Percentiles rank a stretch among this genome's conserved stretches.
Evolutionary conservation across 2,113 vertebrate genomes (phyloP).

Genomic region (Forbesichthys papilliferus): DNA sequence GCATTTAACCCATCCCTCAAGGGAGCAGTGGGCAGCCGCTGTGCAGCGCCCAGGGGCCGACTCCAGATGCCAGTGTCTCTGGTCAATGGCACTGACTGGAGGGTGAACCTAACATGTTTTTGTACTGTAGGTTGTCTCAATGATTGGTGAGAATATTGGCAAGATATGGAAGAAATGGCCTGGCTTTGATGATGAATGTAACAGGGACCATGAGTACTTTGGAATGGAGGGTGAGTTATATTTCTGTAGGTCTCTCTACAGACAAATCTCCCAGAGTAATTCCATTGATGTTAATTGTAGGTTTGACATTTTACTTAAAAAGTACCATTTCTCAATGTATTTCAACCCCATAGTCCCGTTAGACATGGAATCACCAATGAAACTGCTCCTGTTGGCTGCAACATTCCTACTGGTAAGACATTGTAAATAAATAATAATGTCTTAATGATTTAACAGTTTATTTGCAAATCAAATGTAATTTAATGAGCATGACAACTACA

Average conservation of each 20-base stretch:
- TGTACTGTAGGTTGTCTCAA: constrained; percentile 64
- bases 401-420: constrained; percentile 74
- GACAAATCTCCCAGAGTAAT: background rate
- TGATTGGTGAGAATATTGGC: constrained; percentile 63
- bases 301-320: background rate
- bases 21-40: too few relatives aligned
- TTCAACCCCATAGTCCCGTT: constrained; percentile 64
- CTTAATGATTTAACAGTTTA: background rate
- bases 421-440: background rate
- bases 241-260: background rate
- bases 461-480: background rate
- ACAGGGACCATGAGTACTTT: constrained; percentile 84
- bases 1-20: too few relatives aligned
- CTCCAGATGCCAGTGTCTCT: too few relatives aligned
- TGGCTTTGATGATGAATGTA: constrained; percentile 74
- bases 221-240: constrained; percentile 76
- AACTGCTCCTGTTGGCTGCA: constrained; percentile 71
- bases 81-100: too few relatives aligned
- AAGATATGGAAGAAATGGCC: constrained; percentile 78
- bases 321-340: constrained; percentile 5
- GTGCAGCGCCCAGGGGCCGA: too few relatives aligned
- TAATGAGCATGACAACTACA: background rate
- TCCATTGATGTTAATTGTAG: background rate
- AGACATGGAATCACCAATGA: constrained; percentile 64
- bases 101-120: too few relatives aligned